Conservation (phyloP, 2,113 vertebrate genomes). For the Phalacrocorax aristotelis region DNA sequence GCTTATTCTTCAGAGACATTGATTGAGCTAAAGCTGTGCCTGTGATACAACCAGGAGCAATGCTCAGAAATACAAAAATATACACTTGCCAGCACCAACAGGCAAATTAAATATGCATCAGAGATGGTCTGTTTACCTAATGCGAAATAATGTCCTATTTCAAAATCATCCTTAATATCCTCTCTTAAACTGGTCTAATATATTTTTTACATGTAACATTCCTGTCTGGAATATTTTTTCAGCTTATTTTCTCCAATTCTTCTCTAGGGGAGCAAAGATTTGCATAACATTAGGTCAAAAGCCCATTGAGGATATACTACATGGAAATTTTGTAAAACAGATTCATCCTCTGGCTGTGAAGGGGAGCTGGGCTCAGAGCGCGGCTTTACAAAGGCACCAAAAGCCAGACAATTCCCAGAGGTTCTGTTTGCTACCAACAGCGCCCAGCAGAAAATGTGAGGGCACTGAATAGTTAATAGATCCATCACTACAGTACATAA, state of each 20-base stretch:
- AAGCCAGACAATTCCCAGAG: not conserved
- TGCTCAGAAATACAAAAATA: slow-evolving; percentile 26
- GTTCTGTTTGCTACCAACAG: not conserved
- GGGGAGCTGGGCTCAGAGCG: not conserved
- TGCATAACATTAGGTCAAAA: slow-evolving; percentile 24
- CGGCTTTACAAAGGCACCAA: not conserved
- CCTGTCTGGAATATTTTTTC: slow-evolving; percentile 46
- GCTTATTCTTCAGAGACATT: not conserved
- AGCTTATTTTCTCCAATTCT: slow-evolving; percentile 6
- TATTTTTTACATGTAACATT: not conserved
- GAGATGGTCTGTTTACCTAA: not conserved
- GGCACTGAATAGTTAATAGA: not conserved
- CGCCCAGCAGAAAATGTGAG: not conserved
- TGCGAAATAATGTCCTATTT: not conserved
- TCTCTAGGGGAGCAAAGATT: not conserved
- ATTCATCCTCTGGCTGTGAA: slow-evolving; percentile 1
- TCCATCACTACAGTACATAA: not conserved
- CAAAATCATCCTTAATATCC: not conserved
- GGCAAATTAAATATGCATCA: slow-evolving; percentile 2
- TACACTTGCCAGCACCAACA: not conserved
- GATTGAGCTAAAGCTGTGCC: slow-evolving; percentile 14
- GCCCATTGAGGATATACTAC: not conserved
- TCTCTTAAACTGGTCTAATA: not conserved
- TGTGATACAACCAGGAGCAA: not conserved
- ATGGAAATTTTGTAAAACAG: slow-evolving; percentile 2